Evolutionary conservation across 2,888 invertebrate species (phyloP).

Genomic region (Plebejus melissa): DNA sequence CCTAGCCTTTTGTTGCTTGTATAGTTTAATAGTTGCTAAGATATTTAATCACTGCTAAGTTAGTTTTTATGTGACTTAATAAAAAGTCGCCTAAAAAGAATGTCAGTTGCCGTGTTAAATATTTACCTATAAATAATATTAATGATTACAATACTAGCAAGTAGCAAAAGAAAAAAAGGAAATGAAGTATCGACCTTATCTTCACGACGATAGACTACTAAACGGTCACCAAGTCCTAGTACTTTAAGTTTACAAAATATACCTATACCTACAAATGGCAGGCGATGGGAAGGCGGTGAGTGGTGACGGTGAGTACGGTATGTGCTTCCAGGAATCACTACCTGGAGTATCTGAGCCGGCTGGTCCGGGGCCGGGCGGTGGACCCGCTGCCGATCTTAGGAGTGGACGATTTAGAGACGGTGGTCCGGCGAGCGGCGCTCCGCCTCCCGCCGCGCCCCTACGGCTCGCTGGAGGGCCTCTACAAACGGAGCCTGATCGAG

Average conservation of each 20-base stretch:
- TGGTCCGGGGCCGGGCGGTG: conserved; percentile 84
- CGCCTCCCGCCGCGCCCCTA: conserved; percentile 87
- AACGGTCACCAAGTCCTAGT: not conserved
- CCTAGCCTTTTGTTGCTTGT: too few species aligned
- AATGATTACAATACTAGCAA: not conserved
- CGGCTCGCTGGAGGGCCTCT: conserved; percentile 83
- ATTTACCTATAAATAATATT: not conserved
- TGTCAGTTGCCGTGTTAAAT: too few species aligned
- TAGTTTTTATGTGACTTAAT: too few species aligned
- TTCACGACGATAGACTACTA: not conserved
- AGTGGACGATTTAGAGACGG: conserved; percentile 89
- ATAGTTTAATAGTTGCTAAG: too few species aligned
- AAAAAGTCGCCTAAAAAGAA: too few species aligned
- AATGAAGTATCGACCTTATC: not conserved
- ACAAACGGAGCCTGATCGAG: conserved; percentile 81
- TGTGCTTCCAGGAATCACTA: conserved; percentile 88
- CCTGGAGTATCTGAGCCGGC: conserved; percentile 90
- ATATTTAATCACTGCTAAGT: too few species aligned
- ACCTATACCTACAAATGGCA: not conserved
- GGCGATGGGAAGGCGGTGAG: conserved; percentile 44
- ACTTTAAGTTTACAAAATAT: not conserved
- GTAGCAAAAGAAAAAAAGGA: not conserved
- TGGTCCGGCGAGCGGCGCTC: conserved; percentile 86
- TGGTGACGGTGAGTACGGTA: conserved; percentile 55
- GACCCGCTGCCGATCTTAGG: conserved; percentile 89